Evolutionary conservation across 1,140 invertebrate species (phyloP), one percentile per base, ranked within the genome.

Genomic region (Triops longicaudatus): DNA sequence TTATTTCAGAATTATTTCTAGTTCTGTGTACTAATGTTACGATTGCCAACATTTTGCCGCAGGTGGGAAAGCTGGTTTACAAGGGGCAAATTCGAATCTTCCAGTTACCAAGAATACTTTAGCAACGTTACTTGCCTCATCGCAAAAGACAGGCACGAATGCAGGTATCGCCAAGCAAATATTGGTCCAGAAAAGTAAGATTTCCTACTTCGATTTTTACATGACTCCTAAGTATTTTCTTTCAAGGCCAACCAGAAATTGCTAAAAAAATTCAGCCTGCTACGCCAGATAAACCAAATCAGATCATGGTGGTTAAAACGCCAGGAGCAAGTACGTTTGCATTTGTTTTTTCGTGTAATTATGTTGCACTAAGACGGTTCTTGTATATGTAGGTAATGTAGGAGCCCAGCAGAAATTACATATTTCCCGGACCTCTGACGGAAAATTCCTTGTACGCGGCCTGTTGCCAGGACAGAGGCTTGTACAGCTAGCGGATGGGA

Each of bases 401-500:
- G 50, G 50, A 22, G 1, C 17, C 0, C 50, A 63, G 22, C 50
- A 76, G 26, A 77, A 73, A 83, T 92, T 98, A 37, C 95, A 97
- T 86, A 95, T 98, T 77, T 90, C 96, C 79, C 90, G 93, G 81
- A 90, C 91, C 0, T 91, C 93, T 0, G 94, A 96, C 84, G 95
- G 95, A 22, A 95, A 96, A 84, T 86, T 98, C 0, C 94, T 95
- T 83, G 94, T 98, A 3, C 88, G 93, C 78, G 96, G 96, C 9
- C 85, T 98, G 1, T 88, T 96, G 83, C 92, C 94, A 73, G 94
- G 95, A n/a, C 96, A 98, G 82, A 94, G 97, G 81, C 85, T 97
- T 28, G 90, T 97, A 27, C 93, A 97, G 83, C 91, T 96, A 87
- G 90, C 95, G 0, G 95, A 98, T 85, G 96, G 96, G 0, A 94